phyloP scores from a whole-genome alignment of 2,888 invertebrate genomes.

The Harpalus rubripes region DNA sequence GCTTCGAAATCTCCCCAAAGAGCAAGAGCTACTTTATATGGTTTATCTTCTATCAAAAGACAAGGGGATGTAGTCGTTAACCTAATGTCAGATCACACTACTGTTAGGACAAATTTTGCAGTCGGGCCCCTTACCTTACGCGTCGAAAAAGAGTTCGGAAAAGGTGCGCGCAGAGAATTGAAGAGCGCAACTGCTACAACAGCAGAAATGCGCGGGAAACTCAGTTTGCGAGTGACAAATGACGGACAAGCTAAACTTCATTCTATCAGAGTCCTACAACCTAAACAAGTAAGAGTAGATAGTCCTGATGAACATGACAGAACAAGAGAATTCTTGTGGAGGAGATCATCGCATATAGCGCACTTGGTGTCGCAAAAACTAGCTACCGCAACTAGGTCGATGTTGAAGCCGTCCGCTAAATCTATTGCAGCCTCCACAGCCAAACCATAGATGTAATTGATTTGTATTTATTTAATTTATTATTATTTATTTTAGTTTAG shows the following conservation, averaged over 20 bases:
- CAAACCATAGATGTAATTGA: conserved; percentile 3
- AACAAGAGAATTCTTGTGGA: conserved; percentile 91
- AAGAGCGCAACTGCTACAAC: conserved; percentile 93
- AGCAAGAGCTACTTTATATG: conserved; percentile 89
- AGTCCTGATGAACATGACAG: conserved; percentile 90
- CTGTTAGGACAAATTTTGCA: conserved; percentile 89
- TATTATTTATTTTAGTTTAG: conserved; percentile 48
- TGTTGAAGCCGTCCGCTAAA: conserved; percentile 80
- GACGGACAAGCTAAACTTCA: conserved; percentile 91
- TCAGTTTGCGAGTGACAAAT: conserved; percentile 87
- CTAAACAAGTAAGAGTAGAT: conserved; percentile 93
- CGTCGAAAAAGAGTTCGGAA: conserved; percentile 89
- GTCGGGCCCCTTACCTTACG: conserved; percentile 89
- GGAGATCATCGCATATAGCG: conserved; percentile 89
- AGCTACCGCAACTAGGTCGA: conserved; percentile 81
- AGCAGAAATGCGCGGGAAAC: conserved; percentile 90
- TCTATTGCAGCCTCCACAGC: conserved; percentile 18
- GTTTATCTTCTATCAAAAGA: conserved; percentile 87
- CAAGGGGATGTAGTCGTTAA: conserved; percentile 90
- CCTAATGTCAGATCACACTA: conserved; percentile 89
- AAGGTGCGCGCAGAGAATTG: conserved; percentile 88
- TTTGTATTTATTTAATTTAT: conserved; percentile 48
- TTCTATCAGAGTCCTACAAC: conserved; percentile 91
- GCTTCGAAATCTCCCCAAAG: conserved; percentile 80
- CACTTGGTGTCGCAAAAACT: conserved; percentile 91